These are phyloP conservation scores for Bryconaethiops microstoma DNA, from an alignment of 2,797 vertebrate species.

Conservation along the genomic window DNA sequence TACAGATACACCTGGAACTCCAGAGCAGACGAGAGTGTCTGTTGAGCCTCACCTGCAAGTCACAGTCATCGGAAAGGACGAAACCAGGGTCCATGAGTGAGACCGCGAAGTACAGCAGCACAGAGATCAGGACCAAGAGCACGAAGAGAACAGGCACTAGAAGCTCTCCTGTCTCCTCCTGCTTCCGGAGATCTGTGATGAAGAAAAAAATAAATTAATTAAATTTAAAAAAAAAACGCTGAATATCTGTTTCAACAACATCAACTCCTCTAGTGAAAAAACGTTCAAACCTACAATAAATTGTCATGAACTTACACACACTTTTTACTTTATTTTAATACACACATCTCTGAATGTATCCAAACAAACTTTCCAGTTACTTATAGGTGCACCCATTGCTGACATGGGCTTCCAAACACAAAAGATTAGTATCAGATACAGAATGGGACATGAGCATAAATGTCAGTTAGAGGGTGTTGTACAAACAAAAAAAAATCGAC, in stretches of 20 bases:
- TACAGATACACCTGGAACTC: neutral
- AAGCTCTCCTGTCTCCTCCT: slow-evolving; percentile 81
- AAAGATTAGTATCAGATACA: too few relatives aligned
- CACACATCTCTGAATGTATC: neutral
- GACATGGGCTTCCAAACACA: too few relatives aligned
- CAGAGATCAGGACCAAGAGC: slow-evolving; percentile 82
- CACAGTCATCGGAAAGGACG: slow-evolving; percentile 79
- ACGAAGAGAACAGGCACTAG: slow-evolving; percentile 83
- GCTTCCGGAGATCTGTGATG: slow-evolving; percentile 78
- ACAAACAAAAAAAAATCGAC: too few relatives aligned
- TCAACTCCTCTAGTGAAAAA: neutral
- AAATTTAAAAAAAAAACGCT: neutral
- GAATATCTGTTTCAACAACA: neutral
- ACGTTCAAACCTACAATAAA: neutral
- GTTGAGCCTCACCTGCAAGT: slow-evolving; percentile 73
- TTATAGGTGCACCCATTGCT: too few relatives aligned
- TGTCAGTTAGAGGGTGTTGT: too few relatives aligned
- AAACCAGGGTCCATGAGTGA: slow-evolving; percentile 97
- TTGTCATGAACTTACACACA: too few relatives aligned
- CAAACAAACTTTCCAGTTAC: too few relatives aligned
- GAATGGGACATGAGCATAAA: too few relatives aligned
- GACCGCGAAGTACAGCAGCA: slow-evolving; percentile 87
- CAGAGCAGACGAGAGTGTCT: neutral
- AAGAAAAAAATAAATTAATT: neutral
- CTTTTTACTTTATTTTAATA: neutral